These are phyloP conservation scores for Lethenteron reissneri DNA, from an alignment of 2,113 vertebrate species.

Conservation along the genomic window DNA sequence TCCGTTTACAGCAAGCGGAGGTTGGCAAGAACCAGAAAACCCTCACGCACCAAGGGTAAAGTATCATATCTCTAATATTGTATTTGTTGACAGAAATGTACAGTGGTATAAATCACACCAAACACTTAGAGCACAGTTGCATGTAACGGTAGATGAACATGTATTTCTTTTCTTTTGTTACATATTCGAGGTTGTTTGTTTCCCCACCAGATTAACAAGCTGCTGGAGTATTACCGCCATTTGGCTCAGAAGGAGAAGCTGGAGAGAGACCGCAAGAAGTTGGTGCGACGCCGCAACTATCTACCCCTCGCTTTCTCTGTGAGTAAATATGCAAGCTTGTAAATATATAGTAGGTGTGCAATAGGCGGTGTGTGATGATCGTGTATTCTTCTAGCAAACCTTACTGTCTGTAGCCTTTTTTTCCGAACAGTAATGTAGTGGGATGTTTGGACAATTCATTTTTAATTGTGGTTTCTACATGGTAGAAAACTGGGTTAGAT, in stretches of 20 bases:
- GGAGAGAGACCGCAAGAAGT: constrained; percentile 77
- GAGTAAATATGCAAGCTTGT: constrained; percentile 14
- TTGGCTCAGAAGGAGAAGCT: constrained; percentile 88
- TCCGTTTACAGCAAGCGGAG: constrained; percentile 58
- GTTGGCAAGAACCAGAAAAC: constrained; percentile 96
- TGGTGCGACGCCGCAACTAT: constrained; percentile 67
- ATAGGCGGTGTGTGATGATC: neutral
- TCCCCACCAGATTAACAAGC: constrained; percentile 58
- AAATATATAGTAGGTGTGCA: no score
- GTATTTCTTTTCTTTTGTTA: neutral
- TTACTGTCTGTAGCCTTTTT: no score
- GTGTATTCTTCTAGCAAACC: no score
- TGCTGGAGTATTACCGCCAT: constrained; percentile 94
- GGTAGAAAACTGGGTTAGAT: no score
- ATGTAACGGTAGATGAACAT: no score
- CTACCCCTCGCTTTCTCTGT: constrained; percentile 92
- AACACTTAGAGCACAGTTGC: no score
- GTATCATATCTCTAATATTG: constrained; percentile 7
- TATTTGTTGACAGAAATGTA: no score
- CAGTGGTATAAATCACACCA: no score
- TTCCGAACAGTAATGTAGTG: neutral
- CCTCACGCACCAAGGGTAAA: constrained; percentile 62
- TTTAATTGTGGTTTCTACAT: neutral
- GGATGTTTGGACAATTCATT: neutral
- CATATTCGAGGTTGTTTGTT: constrained; percentile 6